Evolutionary conservation across 2,797 vertebrate genomes (phyloP).

Genomic region (Peromyscus aztecus): DNA sequence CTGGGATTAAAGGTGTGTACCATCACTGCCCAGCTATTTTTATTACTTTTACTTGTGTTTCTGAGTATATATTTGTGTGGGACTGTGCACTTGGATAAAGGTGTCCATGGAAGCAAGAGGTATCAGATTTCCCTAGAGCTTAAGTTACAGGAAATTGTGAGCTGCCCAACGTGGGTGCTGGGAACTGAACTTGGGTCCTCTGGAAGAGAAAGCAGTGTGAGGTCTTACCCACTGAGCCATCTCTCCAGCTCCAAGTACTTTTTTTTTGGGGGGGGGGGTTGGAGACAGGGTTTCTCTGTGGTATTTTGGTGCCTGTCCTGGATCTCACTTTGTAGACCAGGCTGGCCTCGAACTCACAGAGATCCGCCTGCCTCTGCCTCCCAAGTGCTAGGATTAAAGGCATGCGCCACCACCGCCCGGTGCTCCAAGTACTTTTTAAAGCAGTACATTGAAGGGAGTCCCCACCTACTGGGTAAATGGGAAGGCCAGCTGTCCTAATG

Average conservation of each 20-base stretch:
- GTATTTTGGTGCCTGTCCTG: too few relatives aligned
- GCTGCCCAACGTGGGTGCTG: not conserved
- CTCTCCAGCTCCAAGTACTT: not conserved
- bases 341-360: too few relatives aligned
- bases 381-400: too few relatives aligned
- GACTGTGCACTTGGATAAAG: not conserved
- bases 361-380: too few relatives aligned
- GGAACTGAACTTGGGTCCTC: not conserved
- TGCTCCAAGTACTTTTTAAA: constrained; percentile 24
- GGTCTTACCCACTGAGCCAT: not conserved
- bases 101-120: not conserved
- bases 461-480: not conserved
- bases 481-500: not conserved
- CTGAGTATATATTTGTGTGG: not conserved
- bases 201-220: not conserved
- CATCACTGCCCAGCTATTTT: not conserved
- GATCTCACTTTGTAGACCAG: too few relatives aligned
- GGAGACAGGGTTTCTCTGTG: too few relatives aligned
- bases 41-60: not conserved
- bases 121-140: not conserved
- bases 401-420: too few relatives aligned
- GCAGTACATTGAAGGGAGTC: not conserved
- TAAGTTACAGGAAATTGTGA: not conserved
- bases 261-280: too few relatives aligned
- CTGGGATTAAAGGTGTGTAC: not conserved